phyloP scores from a whole-genome alignment of 23 tunicate genomes.

The Ciona savignyi region DNA sequence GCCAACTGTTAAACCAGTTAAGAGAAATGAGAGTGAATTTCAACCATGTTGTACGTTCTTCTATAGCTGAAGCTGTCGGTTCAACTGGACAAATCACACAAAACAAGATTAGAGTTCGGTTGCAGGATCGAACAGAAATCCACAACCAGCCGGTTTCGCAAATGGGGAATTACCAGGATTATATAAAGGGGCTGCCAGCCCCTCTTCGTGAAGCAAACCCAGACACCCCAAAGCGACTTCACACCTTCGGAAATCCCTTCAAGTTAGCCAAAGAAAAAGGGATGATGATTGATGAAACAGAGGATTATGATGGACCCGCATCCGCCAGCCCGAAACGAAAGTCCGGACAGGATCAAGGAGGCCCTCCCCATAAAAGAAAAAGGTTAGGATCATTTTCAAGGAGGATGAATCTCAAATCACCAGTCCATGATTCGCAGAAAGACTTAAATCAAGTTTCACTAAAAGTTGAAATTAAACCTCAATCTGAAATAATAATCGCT shows the following conservation, averaged over 20 bases:
- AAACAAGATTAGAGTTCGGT: constrained; percentile 16
- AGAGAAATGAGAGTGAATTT: constrained; percentile 75
- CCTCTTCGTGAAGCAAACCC: constrained; percentile 77
- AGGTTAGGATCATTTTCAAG: constrained; percentile 1
- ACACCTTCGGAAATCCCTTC: constrained; percentile 96
- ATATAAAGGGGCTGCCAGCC: constrained; percentile 35
- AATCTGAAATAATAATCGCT: neutral
- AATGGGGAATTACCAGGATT: constrained; percentile 97
- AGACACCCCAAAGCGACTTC: constrained; percentile 71
- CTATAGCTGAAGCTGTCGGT: constrained; percentile 39
- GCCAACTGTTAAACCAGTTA: constrained; percentile 40
- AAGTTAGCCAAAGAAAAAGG: constrained; percentile 86
- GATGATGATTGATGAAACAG: constrained; percentile 94
- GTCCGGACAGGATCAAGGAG: constrained; percentile 13
- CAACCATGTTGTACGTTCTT: constrained; percentile 43
- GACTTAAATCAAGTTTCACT: neutral
- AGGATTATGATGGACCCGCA: constrained; percentile 74
- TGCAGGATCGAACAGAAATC: constrained; percentile 60
- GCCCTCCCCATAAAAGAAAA: constrained; percentile 35
- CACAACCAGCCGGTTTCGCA: constrained; percentile 84
- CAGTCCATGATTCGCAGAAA: neutral
- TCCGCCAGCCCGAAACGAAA: constrained; percentile 22
- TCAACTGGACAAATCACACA: constrained; percentile 3
- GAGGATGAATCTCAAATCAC: neutral
- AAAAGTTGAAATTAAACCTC: neutral